Conservation (phyloP, 2,113 vertebrate genomes). For the Motacilla tschutschensis region DNA sequence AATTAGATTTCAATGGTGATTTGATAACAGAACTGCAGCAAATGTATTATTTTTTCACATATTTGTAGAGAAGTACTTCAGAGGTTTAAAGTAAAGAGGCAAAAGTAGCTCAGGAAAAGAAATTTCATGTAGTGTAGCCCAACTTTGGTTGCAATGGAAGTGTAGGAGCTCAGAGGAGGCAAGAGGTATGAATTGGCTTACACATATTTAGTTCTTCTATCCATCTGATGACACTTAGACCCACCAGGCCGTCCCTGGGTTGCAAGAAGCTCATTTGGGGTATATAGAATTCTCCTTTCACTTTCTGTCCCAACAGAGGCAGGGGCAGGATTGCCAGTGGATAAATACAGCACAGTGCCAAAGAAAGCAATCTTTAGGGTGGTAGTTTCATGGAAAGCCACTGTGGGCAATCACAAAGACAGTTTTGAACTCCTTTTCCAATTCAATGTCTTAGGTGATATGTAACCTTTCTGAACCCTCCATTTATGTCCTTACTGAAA, state of each 20-base stretch:
- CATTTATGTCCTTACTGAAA: not conserved
- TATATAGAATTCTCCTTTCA: not conserved
- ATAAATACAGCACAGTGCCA: not conserved
- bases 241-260: no score
- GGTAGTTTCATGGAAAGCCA: not conserved
- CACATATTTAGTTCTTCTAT: accelerated
- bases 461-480: not conserved
- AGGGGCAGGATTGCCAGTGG: not conserved
- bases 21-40: constrained; percentile 2
- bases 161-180: accelerated
- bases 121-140: not conserved
- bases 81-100: not conserved
- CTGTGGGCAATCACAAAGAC: not conserved
- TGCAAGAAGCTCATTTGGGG: not conserved
- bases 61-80: not conserved
- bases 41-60: constrained; percentile 18
- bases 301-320: not conserved
- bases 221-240: accelerated
- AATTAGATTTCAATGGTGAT: not conserved
- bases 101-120: not conserved
- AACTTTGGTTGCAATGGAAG: not conserved
- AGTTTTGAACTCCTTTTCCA: not conserved
- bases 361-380: not conserved
- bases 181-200: not conserved
- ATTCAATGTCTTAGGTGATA: not conserved